Evolutionary conservation across 37 sponge, comb jelly and placozoan species (phyloP).

Genomic region (Cliona cf. orientalis): DNA sequence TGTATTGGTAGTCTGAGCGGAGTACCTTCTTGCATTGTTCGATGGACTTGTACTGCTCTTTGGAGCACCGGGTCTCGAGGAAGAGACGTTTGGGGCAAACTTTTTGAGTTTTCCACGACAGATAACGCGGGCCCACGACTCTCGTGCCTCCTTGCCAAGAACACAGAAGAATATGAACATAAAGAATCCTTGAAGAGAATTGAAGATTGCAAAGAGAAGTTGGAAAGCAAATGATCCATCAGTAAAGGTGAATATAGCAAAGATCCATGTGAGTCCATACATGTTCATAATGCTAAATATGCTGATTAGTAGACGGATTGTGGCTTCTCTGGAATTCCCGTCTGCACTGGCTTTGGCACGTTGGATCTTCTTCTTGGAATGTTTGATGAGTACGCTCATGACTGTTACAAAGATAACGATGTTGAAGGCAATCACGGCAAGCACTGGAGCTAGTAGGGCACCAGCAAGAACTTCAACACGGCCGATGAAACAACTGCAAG

Average conservation of each 20-base stretch:
- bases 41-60: too few relatives aligned
- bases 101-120: too few relatives aligned
- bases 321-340: neutral
- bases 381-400: slow-evolving; percentile 5
- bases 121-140: too few relatives aligned
- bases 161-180: too few relatives aligned
- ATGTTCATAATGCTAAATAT: slow-evolving; percentile 17
- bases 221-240: slow-evolving; percentile 3
- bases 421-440: slow-evolving; percentile 12
- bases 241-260: slow-evolving; percentile 52
- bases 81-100: too few relatives aligned
- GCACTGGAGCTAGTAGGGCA: slow-evolving; percentile 2
- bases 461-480: slow-evolving; percentile 13
- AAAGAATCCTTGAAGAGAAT: too few relatives aligned
- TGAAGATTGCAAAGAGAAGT: too few relatives aligned
- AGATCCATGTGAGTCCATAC: slow-evolving; percentile 61
- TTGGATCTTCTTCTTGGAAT: neutral
- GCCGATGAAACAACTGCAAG: slow-evolving; percentile 19
- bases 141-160: too few relatives aligned
- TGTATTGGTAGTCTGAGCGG: too few relatives aligned
- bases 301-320: neutral
- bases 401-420: neutral
- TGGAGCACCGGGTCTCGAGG: too few relatives aligned
- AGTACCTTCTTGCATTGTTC: too few relatives aligned
- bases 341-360: neutral